Evolutionary conservation across 2,797 vertebrate genomes (phyloP).

Genomic region (Chelonia mydas): DNA sequence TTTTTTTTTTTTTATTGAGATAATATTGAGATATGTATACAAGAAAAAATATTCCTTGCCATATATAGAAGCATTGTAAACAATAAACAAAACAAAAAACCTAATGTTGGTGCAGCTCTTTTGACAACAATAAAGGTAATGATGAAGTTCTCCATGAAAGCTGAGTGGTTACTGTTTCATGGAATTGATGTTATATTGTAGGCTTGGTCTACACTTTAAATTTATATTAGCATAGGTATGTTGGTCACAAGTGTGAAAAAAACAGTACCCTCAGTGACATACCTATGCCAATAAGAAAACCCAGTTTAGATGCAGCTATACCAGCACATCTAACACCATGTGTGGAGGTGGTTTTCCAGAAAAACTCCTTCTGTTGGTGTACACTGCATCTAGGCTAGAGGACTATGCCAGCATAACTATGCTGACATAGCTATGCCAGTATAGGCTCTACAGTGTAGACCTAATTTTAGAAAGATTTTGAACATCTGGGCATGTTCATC

Average conservation of each 20-base stretch:
- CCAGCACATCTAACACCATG: not conserved
- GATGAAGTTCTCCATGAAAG: not conserved
- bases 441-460: not conserved
- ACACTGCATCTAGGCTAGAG: not conserved
- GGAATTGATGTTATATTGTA: not conserved
- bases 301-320: not conserved
- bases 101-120: rapidly evolving
- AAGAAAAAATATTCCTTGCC: not conserved
- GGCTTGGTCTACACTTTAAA: not conserved
- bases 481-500: constrained; percentile 34
- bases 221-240: not conserved
- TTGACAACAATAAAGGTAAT: not conserved
- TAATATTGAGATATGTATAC: not conserved
- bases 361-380: not conserved
- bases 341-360: not conserved
- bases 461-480: not conserved
- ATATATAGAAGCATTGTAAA: not conserved
- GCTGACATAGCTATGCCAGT: too few species aligned
- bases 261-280: not conserved
- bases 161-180: not conserved
- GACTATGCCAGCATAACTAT: not conserved
- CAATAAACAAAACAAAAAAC: not conserved
- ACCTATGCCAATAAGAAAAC: not conserved
- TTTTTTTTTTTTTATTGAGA: not conserved
- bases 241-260: not conserved